Base-by-base conservation (phyloP, 2,797 vertebrate genomes). In the Chaetophractus vellerosus region DNA sequence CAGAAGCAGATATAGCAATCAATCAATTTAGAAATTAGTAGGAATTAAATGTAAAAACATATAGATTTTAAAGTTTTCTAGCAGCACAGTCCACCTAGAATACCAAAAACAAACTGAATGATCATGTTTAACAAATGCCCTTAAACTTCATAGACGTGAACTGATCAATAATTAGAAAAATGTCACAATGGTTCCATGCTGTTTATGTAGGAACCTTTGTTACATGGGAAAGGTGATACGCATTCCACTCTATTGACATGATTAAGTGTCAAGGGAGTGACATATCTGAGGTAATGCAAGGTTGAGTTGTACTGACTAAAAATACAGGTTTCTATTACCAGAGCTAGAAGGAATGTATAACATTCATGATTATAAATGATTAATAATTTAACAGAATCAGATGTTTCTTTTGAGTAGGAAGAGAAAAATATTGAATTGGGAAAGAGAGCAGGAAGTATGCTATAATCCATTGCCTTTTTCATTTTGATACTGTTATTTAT, bases 81-180 rank as follows among this genome's bases (percentile, higher is more conserved):
- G 11, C 52, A 63, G 9, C 15, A 75, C 10, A 41, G 10, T 90
- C 9, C 31, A 64, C 36, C 28, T 88, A 59, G 24, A 89, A 88
- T 63, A 79, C 6, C 24, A 76, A 88, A 88, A 61, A 36, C 64
- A 18, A 95, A 52, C 18, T 75, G 52, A 95, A 75, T 28, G 15
- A 88, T 91, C 28, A 66, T 69, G 55, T 84, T 96, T 92, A 92
- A 95, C 79, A 92, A 96, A 45, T 93, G 38, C 93, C 52, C n/a
- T 95, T 81, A 57, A 52, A 94, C 6, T 74, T 5, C 28, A 72
- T 92, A n/a, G 52, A 94, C 57, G 86, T n/a, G 33, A 91, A 95
- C 92, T 52, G 0, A 74, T 26, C 28, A 0, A 23, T 88, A 81
- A 95, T 88, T 91, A 93, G 85, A 89, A 96, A 97, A 68, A 96